phyloP scores from a whole-genome alignment of 2,888 invertebrate species.

The Sepiola atlantica region DNA sequence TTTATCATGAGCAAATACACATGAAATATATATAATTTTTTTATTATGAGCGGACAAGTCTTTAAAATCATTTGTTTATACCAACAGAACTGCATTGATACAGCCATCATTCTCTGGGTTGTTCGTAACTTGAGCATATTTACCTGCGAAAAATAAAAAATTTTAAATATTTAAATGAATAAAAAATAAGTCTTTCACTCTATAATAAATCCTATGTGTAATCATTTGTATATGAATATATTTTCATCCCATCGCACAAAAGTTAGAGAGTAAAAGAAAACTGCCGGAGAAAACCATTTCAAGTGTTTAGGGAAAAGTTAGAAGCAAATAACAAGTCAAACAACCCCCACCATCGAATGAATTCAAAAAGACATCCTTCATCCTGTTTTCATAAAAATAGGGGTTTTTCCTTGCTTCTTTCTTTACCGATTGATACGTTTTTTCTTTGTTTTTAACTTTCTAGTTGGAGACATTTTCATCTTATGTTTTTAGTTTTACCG shows the following conservation, averaged over 20 bases:
- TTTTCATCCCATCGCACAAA: neutral
- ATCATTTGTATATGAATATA: neutral
- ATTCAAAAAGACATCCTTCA: too few relatives aligned
- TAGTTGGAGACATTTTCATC: too few relatives aligned
- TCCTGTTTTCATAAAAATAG: too few relatives aligned
- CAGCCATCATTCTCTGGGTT: constrained; percentile 99
- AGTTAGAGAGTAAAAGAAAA: neutral
- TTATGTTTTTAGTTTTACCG: too few relatives aligned
- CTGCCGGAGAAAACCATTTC: too few relatives aligned
- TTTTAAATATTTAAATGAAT: neutral
- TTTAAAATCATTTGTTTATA: constrained; percentile 78
- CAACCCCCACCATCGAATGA: too few relatives aligned
- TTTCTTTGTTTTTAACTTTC: too few relatives aligned
- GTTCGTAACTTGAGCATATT: constrained; percentile 99
- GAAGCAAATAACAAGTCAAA: too few relatives aligned
- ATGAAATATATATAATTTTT: neutral
- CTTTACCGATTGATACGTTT: too few relatives aligned
- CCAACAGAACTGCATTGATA: constrained; percentile 97
- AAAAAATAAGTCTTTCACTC: neutral
- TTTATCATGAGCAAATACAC: neutral
- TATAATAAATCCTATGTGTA: neutral
- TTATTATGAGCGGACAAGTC: neutral
- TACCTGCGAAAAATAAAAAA: constrained; percentile 75
- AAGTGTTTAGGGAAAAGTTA: too few relatives aligned
- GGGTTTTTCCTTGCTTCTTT: too few relatives aligned